These are phyloP conservation scores for Ovibos moschatus DNA, from an alignment of 2,113 vertebrate species.

Conservation along the genomic window DNA sequence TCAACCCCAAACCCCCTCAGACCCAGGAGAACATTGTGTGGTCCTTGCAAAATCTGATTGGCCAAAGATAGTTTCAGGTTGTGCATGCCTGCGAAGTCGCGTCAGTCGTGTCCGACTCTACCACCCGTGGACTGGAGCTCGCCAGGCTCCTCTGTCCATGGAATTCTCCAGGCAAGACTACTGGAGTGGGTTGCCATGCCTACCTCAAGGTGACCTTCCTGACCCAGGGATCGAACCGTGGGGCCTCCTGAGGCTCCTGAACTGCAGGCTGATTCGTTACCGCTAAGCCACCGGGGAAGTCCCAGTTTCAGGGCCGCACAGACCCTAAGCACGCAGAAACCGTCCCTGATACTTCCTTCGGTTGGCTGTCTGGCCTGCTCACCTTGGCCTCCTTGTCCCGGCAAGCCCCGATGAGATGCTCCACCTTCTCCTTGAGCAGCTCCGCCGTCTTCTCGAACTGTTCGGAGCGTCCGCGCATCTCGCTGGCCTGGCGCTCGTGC, in stretches of 20 bases:
- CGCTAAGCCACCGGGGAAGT: background rate
- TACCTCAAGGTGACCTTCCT: background rate
- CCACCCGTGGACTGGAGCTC: background rate
- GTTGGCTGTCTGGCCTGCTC: background rate
- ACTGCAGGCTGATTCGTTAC: background rate
- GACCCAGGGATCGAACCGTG: background rate
- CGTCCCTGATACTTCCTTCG: accelerated
- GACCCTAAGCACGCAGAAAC: background rate
- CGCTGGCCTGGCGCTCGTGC: conserved; percentile 55
- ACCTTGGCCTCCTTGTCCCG: conserved; percentile 80
- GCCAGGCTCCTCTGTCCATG: background rate
- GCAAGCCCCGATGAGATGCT: conserved; percentile 58
- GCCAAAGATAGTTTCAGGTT: background rate
- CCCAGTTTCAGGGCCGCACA: background rate
- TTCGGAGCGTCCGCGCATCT: conserved; percentile 48
- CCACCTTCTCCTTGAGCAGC: conserved; percentile 55
- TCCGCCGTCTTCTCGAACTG: conserved; percentile 46
- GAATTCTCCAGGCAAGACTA: background rate
- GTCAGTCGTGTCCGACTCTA: background rate
- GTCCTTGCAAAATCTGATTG: background rate
- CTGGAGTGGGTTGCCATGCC: background rate
- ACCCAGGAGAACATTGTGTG: background rate
- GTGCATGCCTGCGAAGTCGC: background rate
- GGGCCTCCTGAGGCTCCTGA: background rate
- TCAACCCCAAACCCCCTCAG: background rate